These are phyloP conservation scores for Pyrrhosoma nymphula DNA, from an alignment of 2,888 invertebrate species.

Conservation along the genomic window DNA sequence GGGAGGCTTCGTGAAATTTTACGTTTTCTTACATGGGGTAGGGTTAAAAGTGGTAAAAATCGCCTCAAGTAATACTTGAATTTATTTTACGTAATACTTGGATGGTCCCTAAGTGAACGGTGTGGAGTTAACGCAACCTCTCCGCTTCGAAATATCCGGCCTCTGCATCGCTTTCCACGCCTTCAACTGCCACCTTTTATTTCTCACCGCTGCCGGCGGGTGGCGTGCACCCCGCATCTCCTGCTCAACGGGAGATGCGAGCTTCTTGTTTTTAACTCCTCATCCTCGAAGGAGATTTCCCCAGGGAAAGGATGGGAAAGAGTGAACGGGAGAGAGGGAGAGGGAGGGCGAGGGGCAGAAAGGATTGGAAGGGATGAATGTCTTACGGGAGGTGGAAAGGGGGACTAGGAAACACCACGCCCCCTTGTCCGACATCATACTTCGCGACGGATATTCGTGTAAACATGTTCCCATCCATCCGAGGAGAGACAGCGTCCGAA, in stretches of 20 bases:
- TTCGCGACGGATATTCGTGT: constrained; percentile 23
- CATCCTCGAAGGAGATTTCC: neutral
- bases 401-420: neutral
- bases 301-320: neutral
- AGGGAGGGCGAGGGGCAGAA: neutral
- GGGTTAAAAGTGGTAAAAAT: too few species aligned
- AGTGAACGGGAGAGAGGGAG: neutral
- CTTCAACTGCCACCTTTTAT: neutral
- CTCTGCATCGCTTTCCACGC: neutral
- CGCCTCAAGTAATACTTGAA: too few species aligned
- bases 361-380: neutral
- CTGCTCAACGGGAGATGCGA: neutral
- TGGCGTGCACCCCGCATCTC: neutral
- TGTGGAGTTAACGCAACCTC: too few species aligned
- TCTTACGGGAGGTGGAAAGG: neutral
- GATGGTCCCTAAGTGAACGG: too few species aligned
- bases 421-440: constrained; percentile 9
- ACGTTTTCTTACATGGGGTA: too few species aligned
- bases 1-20: too few species aligned
- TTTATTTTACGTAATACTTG: too few species aligned
- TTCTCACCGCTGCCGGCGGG: neutral
- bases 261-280: neutral
- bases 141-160: too few species aligned
- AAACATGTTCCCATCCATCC: neutral
- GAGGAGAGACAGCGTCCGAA: neutral